Evolutionary conservation across 2,113 vertebrate genomes (phyloP).

Genomic region (Columba livia): DNA sequence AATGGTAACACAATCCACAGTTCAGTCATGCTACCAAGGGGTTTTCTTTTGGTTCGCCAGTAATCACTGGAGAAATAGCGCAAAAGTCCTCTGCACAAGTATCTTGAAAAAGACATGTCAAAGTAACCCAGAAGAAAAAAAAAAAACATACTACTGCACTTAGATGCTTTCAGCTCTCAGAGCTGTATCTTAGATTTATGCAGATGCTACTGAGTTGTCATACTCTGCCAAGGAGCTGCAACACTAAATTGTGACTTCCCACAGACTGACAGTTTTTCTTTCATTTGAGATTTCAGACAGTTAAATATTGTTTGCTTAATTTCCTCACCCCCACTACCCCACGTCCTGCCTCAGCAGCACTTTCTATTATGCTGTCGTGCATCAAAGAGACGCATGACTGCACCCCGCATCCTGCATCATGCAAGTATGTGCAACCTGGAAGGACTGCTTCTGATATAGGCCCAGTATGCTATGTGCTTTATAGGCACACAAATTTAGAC

Average conservation of each 20-base stretch:
- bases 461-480: not conserved
- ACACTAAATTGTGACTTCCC: not conserved
- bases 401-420: not conserved
- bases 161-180: not conserved
- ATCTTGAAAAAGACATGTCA: not conserved
- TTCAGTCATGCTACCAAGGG: not conserved
- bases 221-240: not conserved
- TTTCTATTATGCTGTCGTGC: fast-evolving
- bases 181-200: not conserved
- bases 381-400: not conserved
- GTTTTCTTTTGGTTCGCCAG: not conserved
- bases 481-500: not conserved
- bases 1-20: not conserved
- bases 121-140: not conserved
- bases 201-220: not conserved
- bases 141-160: not conserved
- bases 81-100: not conserved
- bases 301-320: not conserved
- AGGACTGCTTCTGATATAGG: not conserved
- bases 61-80: not conserved
- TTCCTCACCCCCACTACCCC: not conserved
- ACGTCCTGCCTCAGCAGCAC: not conserved
- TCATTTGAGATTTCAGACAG: conserved; percentile 5
- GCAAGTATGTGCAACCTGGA: not conserved
- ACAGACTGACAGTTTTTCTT: not conserved